Evolutionary conservation across 2,113 vertebrate species (phyloP).

Genomic region (Actenoides lindsayi): DNA sequence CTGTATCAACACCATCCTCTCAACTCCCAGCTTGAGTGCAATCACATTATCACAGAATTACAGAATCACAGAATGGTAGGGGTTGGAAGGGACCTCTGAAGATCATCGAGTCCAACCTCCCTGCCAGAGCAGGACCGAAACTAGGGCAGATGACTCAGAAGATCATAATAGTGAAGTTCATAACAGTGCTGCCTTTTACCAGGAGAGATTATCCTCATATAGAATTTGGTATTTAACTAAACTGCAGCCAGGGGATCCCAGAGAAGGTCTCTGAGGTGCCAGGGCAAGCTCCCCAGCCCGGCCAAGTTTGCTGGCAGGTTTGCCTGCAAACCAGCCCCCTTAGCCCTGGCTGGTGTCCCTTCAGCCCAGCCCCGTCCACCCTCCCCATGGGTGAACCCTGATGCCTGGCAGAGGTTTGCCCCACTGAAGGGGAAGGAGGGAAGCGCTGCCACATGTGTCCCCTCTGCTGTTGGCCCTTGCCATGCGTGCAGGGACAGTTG

Average conservation of each 20-base stretch:
- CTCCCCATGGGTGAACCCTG: accelerated
- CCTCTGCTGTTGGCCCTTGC: not conserved
- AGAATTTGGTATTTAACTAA: not conserved
- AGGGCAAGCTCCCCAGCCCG: not conserved
- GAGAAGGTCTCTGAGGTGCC: not conserved
- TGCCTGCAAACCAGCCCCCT: too few species aligned
- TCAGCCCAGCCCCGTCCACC: accelerated
- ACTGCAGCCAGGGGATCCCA: not conserved
- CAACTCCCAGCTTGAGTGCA: not conserved
- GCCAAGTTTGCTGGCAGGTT: not conserved
- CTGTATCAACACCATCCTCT: not conserved
- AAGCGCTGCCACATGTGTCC: accelerated
- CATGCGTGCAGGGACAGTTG: accelerated
- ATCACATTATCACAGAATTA: not conserved
- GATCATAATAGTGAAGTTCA: too few species aligned
- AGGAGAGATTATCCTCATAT: not conserved
- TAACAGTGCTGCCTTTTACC: not conserved
- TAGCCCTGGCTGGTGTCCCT: not conserved
- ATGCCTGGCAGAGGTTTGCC: not conserved
- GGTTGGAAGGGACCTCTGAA: too few species aligned
- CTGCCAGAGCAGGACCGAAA: too few species aligned
- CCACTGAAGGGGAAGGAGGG: not conserved
- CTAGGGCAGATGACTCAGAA: too few species aligned
- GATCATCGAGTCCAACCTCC: too few species aligned
- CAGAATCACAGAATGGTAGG: too few species aligned